Conservation (phyloP, 1,140 invertebrate genomes). For the Cherax destructor region DNA sequence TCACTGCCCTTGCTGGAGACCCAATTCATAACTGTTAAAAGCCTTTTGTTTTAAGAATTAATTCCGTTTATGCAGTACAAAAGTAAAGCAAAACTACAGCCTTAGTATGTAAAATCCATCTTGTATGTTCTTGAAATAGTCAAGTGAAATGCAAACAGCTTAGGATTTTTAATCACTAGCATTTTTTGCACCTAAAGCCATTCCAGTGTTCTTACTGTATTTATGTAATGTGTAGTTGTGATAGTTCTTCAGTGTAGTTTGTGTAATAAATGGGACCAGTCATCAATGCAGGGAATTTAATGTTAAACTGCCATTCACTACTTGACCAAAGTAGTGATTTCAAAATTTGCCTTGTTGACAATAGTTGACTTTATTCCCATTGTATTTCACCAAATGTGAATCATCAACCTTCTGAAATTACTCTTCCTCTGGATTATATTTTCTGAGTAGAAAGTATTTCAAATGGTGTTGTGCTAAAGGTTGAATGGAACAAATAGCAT, state of each 20-base stretch:
- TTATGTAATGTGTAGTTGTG: slow-evolving; percentile 24
- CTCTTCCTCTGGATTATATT: too few species aligned
- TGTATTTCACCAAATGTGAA: too few species aligned
- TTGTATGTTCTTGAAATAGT: background rate
- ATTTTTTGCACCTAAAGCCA: slow-evolving; percentile 13
- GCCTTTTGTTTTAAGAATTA: too few species aligned
- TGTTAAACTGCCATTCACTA: background rate
- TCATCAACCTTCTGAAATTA: too few species aligned
- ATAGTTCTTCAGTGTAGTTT: slow-evolving; percentile 26
- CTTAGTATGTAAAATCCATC: slow-evolving; percentile 4
- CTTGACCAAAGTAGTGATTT: too few species aligned
- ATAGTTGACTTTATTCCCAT: too few species aligned
- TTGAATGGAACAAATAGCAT: too few species aligned
- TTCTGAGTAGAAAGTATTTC: too few species aligned
- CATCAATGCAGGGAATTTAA: background rate
- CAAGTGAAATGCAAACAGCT: slow-evolving; percentile 9
- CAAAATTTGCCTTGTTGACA: too few species aligned
- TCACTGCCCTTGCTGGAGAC: too few species aligned
- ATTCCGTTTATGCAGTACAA: slow-evolving; percentile 16
- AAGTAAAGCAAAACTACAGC: background rate
- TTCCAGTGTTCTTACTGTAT: slow-evolving; percentile 10
- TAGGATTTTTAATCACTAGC: background rate
- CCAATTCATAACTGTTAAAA: too few species aligned
- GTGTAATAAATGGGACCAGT: slow-evolving; percentile 30
- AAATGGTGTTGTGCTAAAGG: too few species aligned